Evolutionary conservation across 2,113 vertebrate species (phyloP).

Genomic region (Xyliphius kryptos): DNA sequence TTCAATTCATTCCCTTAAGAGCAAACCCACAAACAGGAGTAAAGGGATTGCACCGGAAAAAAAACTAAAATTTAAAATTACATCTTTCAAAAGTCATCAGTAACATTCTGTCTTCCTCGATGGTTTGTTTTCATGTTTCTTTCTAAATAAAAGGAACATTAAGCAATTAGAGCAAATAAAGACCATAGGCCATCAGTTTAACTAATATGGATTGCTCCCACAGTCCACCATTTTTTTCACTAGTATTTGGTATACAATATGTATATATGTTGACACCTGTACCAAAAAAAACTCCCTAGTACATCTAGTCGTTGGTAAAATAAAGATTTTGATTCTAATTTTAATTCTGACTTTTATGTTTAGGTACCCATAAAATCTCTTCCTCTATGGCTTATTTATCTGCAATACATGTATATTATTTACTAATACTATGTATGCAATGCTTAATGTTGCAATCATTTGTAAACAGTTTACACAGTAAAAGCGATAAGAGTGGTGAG

Average conservation of each 20-base stretch:
- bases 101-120: slow-evolving; percentile 44
- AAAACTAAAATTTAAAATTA: slow-evolving; percentile 24
- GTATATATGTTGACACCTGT: too few relatives aligned
- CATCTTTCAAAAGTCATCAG: slow-evolving; percentile 43
- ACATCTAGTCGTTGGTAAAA: too few relatives aligned
- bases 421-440: too few relatives aligned
- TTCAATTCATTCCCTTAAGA: slow-evolving; percentile 21
- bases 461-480: too few relatives aligned
- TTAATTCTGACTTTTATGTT: slow-evolving; percentile 29
- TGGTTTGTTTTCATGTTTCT: slow-evolving; percentile 30
- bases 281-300: too few relatives aligned
- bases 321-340: too few relatives aligned
- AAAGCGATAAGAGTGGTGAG: not conserved
- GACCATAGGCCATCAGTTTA: too few relatives aligned
- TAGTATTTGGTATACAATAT: too few relatives aligned
- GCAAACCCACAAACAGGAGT: not conserved
- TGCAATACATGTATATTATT: not conserved
- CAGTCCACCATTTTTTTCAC: too few relatives aligned
- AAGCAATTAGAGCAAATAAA: too few relatives aligned
- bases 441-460: too few relatives aligned
- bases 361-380: slow-evolving; percentile 1
- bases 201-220: too few relatives aligned
- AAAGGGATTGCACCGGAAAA: slow-evolving; percentile 17
- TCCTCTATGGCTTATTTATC: slow-evolving; percentile 48
- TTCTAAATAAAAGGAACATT: slow-evolving; percentile 28